A percentile compares a stretch with the other conserved stretches of the same genome.
Evolutionary conservation across 2,113 vertebrate genomes (phyloP).

Genomic region (Anarhynchus alexandrinus): DNA sequence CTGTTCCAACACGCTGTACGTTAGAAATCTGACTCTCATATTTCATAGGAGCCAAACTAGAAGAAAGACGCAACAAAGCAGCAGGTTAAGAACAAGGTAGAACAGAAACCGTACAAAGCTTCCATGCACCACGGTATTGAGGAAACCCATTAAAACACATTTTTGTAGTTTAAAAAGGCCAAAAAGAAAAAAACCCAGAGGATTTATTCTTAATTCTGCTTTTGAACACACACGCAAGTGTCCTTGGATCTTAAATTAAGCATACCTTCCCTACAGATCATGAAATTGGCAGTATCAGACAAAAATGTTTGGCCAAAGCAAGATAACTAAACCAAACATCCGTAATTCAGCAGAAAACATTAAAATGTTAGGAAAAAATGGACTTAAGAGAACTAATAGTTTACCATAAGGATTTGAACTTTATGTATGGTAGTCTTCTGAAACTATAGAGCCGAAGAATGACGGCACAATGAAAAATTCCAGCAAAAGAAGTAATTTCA

Average conservation of each 20-base stretch:
- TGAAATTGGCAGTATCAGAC: not conserved
- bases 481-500: not conserved
- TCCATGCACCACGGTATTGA: not conserved
- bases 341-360: not conserved
- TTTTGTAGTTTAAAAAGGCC: not conserved
- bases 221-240: not conserved
- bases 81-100: not conserved
- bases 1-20: not conserved
- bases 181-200: not conserved
- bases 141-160: not conserved
- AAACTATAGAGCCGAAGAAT: not conserved
- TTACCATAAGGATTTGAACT: not conserved
- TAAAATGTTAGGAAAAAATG: not conserved
- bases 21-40: not conserved
- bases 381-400: not conserved
- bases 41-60: not conserved
- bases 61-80: not conserved
- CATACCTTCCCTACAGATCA: not conserved
- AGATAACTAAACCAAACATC: not conserved
- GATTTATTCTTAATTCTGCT: not conserved
- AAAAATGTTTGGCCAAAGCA: not conserved
- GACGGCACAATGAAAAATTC: not conserved
- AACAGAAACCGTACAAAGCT: not conserved
- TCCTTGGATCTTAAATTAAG: conserved; percentile 7
- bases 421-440: not conserved